A percentile compares a stretch with the other conserved stretches of the same genome.
Evolutionary conservation across 2,113 vertebrate genomes (phyloP).

Genomic region (Plectropomus leopardus): DNA sequence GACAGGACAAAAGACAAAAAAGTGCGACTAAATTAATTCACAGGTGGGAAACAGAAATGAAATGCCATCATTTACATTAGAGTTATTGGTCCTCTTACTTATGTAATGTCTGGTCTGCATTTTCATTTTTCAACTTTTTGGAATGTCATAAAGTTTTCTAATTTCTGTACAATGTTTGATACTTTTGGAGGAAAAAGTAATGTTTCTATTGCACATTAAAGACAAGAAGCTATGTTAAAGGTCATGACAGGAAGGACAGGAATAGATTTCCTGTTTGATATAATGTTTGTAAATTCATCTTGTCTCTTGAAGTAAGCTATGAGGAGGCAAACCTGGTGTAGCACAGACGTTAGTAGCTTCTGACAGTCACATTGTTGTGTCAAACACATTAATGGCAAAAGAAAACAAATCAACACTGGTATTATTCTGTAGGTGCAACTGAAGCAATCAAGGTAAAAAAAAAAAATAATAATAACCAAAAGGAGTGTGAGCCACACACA

Average conservation of each 20-base stretch:
- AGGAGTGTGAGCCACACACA: conserved; percentile 7
- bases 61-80: not conserved
- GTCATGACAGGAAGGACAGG: not conserved
- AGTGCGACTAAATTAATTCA: not conserved
- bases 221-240: not conserved
- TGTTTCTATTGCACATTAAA: not conserved
- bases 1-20: too few species aligned
- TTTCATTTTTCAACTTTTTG: not conserved
- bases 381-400: conserved; percentile 21
- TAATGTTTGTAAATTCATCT: not conserved
- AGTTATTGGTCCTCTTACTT: not conserved
- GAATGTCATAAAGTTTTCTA: conserved; percentile 2
- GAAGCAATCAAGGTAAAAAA: conserved; percentile 42
- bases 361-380: conserved; percentile 13
- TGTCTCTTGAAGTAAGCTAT: not conserved
- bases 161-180: not conserved
- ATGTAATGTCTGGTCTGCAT: not conserved
- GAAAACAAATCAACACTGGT: conserved; percentile 27
- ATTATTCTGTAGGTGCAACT: conserved; percentile 27
- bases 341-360: conserved; percentile 4
- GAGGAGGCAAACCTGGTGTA: not conserved
- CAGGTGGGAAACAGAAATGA: not conserved
- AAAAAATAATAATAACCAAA: conserved; percentile 27
- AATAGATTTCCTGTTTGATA: not conserved
- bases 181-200: not conserved